These are phyloP conservation scores for Luffia ferchaultella DNA, from an alignment of 2,888 invertebrate species.

Conservation along the genomic window DNA sequence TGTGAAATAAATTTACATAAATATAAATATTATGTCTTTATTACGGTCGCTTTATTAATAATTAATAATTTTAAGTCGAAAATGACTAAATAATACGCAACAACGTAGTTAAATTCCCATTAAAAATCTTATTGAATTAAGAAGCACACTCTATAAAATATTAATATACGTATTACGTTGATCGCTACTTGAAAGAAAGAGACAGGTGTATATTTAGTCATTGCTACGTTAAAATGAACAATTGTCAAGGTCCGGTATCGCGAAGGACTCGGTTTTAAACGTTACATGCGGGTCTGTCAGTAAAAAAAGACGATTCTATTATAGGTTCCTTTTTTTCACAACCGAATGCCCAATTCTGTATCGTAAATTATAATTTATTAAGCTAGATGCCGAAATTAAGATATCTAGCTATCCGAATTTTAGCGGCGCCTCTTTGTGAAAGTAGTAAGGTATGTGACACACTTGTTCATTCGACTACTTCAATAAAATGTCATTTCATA, in stretches of 20 bases:
- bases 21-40: background rate
- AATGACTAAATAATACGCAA: too few species aligned
- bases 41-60: background rate
- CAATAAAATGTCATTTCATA: too few species aligned
- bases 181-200: conserved; percentile 38
- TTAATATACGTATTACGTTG: too few species aligned
- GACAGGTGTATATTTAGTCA: conserved; percentile 27
- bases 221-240: conserved; percentile 25
- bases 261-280: conserved; percentile 39
- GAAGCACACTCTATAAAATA: too few species aligned
- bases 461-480: too few species aligned
- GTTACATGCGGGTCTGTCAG: conserved; percentile 36
- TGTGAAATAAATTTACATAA: background rate
- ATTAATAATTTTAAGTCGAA: background rate
- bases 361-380: conserved; percentile 63
- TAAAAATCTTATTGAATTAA: too few species aligned
- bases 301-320: conserved; percentile 57
- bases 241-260: conserved; percentile 27
- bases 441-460: too few species aligned
- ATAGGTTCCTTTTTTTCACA: conserved; percentile 50
- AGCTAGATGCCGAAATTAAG: conserved; percentile 53
- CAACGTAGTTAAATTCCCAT: too few species aligned
- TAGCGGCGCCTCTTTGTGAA: conserved; percentile 51
- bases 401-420: conserved; percentile 43
- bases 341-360: conserved; percentile 35